Percentiles rank a stretch among this genome's conserved stretches.
Evolutionary conservation across 2,888 invertebrate species (phyloP).

Genomic region (Lithodes maja): DNA sequence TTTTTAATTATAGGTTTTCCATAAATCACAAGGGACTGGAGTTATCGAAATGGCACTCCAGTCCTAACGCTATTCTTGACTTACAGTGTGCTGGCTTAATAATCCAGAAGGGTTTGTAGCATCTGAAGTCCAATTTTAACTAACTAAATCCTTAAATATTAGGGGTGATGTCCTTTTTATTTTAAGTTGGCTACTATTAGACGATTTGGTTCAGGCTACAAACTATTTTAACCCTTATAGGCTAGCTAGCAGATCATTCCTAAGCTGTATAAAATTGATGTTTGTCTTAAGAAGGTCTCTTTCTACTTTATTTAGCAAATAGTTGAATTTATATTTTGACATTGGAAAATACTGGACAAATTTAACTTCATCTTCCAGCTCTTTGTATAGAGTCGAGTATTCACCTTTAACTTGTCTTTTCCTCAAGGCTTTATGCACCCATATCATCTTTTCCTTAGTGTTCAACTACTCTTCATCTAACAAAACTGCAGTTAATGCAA

Average conservation of each 20-base stretch:
- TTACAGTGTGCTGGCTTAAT: too few relatives aligned
- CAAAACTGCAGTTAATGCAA: neutral
- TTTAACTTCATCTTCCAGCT: conserved; percentile 2
- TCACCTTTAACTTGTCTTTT: conserved; percentile 15
- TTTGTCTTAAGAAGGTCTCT: conserved; percentile 13
- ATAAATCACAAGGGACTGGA: too few relatives aligned
- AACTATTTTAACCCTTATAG: too few relatives aligned
- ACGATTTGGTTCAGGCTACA: too few relatives aligned
- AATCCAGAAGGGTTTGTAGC: too few relatives aligned
- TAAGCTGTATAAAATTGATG: neutral
- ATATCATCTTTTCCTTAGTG: conserved; percentile 3
- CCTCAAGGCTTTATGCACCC: conserved; percentile 26
- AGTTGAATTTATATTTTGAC: neutral
- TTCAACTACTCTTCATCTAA: neutral
- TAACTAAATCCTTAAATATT: too few relatives aligned
- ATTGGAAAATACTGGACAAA: neutral
- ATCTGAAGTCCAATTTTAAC: too few relatives aligned
- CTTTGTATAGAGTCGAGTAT: neutral
- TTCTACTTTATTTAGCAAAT: neutral
- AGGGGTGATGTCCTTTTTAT: too few relatives aligned
- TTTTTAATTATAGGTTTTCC: neutral
- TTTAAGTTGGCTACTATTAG: too few relatives aligned
- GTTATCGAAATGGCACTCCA: too few relatives aligned
- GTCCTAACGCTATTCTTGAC: too few relatives aligned
- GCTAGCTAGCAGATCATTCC: too few relatives aligned